These are phyloP conservation scores for Catotricha subobsoleta DNA, from an alignment of 2,888 invertebrate species.

Conservation along the genomic window DNA sequence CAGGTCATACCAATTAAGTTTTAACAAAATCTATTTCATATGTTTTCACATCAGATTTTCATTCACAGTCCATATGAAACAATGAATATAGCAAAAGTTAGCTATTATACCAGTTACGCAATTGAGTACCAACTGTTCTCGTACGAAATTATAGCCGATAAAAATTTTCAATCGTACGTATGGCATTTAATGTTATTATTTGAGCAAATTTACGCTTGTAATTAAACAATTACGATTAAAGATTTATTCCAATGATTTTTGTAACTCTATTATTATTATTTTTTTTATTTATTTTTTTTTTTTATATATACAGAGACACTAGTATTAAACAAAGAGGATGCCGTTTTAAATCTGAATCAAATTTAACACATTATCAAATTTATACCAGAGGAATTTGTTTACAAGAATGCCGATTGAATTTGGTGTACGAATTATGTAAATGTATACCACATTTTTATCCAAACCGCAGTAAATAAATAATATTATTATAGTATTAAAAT, in stretches of 20 bases:
- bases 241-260: not conserved
- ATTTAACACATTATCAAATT: constrained; percentile 24
- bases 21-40: not conserved
- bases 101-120: constrained; percentile 17
- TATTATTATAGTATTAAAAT: not conserved
- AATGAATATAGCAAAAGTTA: constrained; percentile 20
- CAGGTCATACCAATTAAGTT: too few relatives aligned
- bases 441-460: constrained; percentile 31
- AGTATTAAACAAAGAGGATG: constrained; percentile 23
- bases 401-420: constrained; percentile 26
- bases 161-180: constrained; percentile 18
- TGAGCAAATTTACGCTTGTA: not conserved
- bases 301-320: constrained; percentile 15
- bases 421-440: constrained; percentile 22
- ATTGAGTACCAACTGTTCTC: constrained; percentile 17
- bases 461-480: constrained; percentile 18
- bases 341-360: constrained; percentile 24
- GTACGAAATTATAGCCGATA: constrained; percentile 20
- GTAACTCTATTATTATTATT: not conserved
- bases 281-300: not conserved
- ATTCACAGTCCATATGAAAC: constrained; percentile 24
- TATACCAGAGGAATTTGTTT: constrained; percentile 24
- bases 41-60: constrained; percentile 16
- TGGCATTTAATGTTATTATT: not conserved
- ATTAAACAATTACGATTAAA: too few relatives aligned